phyloP scores from a whole-genome alignment of 2,888 invertebrate species.

The Tortrix viridana region DNA sequence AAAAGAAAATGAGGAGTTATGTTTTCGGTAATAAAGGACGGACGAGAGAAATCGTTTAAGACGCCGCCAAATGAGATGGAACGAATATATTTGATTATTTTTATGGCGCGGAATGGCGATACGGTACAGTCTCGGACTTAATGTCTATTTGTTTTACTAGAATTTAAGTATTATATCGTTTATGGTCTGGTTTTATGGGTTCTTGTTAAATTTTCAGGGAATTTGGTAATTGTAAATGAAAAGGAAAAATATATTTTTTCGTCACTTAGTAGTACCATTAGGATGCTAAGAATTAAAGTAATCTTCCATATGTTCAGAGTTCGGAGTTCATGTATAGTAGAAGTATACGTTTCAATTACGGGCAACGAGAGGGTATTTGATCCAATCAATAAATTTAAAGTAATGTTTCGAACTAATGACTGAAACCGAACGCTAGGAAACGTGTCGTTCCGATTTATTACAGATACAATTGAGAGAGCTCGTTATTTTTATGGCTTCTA shows the following conservation, averaged over 20 bases:
- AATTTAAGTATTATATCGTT: conserved; percentile 73
- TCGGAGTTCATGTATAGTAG: not conserved
- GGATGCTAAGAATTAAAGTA: not conserved
- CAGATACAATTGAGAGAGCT: conserved; percentile 69
- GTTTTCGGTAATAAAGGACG: conserved; percentile 84
- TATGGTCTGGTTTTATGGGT: conserved; percentile 57
- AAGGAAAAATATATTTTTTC: too few species aligned
- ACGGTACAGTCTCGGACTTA: conserved; percentile 67
- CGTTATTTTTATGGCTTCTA: conserved; percentile 79
- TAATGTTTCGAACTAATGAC: conserved; percentile 34
- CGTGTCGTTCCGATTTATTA: conserved; percentile 66
- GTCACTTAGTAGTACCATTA: too few species aligned
- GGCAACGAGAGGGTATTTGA: conserved; percentile 10
- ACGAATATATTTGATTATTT: conserved; percentile 84
- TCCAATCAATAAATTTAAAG: conserved; percentile 33
- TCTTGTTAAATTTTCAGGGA: conserved; percentile 42
- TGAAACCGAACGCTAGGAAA: conserved; percentile 57
- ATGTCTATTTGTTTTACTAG: conserved; percentile 79
- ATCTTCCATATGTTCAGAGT: not conserved
- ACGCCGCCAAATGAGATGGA: conserved; percentile 83
- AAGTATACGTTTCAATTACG: conserved; percentile 1
- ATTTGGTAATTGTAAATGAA: conserved; percentile 3
- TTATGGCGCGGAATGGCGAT: conserved; percentile 81
- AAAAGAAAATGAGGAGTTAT: conserved; percentile 85
- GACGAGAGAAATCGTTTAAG: conserved; percentile 85